Percentiles rank a stretch among this genome's conserved stretches.
Evolutionary conservation across 2,797 vertebrate species (phyloP).

Genomic region (Melanotaenia maccullochi): DNA sequence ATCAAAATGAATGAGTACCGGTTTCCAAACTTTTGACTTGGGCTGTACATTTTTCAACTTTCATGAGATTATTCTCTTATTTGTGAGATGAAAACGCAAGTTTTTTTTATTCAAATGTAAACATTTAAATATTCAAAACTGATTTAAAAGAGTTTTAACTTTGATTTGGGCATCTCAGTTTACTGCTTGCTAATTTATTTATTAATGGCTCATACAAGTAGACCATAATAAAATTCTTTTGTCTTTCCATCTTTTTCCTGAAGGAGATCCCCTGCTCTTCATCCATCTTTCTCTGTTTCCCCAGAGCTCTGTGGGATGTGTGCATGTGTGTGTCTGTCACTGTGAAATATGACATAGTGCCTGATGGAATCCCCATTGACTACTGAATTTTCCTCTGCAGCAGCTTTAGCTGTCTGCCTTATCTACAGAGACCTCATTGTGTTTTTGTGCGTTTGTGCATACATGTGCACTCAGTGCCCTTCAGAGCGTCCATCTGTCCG

Average conservation of each 20-base stretch:
- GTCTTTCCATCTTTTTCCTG: constrained; percentile 7
- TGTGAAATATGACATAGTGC: constrained; percentile 70
- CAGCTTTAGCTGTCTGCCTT: constrained; percentile 38
- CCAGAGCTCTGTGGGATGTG: constrained; percentile 24
- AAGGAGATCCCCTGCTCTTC: constrained; percentile 29
- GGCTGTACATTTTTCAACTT: neutral
- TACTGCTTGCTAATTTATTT: constrained; percentile 18
- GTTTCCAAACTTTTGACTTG: neutral
- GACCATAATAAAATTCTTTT: constrained; percentile 12
- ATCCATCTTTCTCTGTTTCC: constrained; percentile 34
- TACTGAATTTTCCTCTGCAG: constrained; percentile 55
- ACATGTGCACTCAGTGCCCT: constrained; percentile 6
- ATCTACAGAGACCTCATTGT: constrained; percentile 70
- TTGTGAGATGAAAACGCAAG: neutral
- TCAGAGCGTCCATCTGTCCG: constrained; percentile 27
- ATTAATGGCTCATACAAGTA: constrained; percentile 29
- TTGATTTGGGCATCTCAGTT: neutral
- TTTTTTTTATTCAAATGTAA: neutral
- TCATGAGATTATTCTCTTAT: neutral
- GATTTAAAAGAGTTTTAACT: too few species aligned
- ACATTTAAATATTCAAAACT: neutral
- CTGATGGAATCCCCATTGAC: constrained; percentile 65
- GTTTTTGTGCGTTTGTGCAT: neutral
- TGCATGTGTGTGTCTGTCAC: constrained; percentile 34
- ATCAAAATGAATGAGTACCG: neutral